phyloP scores from a whole-genome alignment of 2,888 invertebrate genomes.

The Diabrotica balteata region DNA sequence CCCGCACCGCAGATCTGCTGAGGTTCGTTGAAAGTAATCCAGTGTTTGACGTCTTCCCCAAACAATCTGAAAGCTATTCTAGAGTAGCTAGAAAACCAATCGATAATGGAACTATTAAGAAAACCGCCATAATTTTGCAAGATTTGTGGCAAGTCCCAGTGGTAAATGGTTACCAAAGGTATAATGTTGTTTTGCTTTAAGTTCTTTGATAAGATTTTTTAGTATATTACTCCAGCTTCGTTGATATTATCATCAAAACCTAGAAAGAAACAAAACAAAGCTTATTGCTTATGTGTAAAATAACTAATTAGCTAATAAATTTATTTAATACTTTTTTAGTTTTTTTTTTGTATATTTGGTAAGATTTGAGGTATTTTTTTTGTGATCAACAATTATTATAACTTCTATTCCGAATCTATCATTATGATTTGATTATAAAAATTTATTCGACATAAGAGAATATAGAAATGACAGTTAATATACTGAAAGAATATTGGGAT shows the following conservation, averaged over 20 bases:
- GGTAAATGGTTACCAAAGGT: constrained; percentile 64
- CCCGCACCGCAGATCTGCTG: constrained; percentile 43
- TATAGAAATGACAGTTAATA: too few relatives aligned
- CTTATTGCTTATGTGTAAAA: too few relatives aligned
- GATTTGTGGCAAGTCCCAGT: constrained; percentile 65
- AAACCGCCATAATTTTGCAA: constrained; percentile 51
- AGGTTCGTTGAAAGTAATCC: constrained; percentile 66
- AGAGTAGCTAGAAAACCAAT: constrained; percentile 63
- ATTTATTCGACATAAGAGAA: too few relatives aligned
- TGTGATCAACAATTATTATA: too few relatives aligned
- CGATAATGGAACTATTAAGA: constrained; percentile 8
- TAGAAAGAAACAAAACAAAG: too few relatives aligned
- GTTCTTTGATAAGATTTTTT: constrained; percentile 47
- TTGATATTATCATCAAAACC: constrained; percentile 64
- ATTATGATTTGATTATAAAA: too few relatives aligned
- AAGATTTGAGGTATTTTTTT: too few relatives aligned
- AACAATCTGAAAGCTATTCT: constrained; percentile 54
- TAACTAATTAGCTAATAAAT: too few relatives aligned
- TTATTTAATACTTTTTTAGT: too few relatives aligned
- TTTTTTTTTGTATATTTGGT: too few relatives aligned
- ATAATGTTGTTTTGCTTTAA: constrained; percentile 62
- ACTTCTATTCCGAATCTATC: too few relatives aligned
- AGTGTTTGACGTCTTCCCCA: constrained; percentile 55
- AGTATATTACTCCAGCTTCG: constrained; percentile 67
- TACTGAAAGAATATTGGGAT: too few relatives aligned